phyloP scores from a whole-genome alignment of 2,113 vertebrate species.

The Trinectes maculatus region DNA sequence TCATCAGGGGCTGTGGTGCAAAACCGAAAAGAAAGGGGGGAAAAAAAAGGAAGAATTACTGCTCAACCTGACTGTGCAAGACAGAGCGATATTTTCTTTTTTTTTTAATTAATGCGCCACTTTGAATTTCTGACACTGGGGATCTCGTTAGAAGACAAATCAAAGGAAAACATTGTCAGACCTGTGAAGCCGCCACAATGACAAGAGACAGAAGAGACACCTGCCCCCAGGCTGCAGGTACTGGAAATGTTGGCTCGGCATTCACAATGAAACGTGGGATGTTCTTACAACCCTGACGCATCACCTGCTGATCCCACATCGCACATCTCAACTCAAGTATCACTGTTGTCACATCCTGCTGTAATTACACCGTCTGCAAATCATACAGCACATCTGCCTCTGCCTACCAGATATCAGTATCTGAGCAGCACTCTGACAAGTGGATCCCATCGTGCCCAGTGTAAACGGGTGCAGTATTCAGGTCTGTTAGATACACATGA shows the following conservation, averaged over 20 bases:
- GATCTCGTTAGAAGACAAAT: not conserved
- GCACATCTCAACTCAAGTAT: no score
- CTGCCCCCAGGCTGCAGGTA: not conserved
- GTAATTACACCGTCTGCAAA: not conserved
- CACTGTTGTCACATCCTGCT: slow-evolving; percentile 6
- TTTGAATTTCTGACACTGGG: slow-evolving; percentile 2
- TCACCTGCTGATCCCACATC: no score
- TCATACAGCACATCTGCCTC: not conserved
- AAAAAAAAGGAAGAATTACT: no score
- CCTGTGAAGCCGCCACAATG: slow-evolving; percentile 3
- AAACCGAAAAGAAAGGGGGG: slow-evolving; percentile 8
- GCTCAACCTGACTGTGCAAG: not conserved
- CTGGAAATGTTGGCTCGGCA: not conserved
- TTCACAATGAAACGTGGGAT: slow-evolving; percentile 8
- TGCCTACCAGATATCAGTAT: not conserved
- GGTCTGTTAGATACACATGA: no score
- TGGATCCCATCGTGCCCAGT: not conserved
- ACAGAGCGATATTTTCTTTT: not conserved
- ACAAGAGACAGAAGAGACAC: not conserved
- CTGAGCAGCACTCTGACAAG: not conserved
- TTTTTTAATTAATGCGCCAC: not conserved
- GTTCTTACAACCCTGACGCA: no score
- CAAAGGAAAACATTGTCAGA: slow-evolving; percentile 4
- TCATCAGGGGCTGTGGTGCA: not conserved
- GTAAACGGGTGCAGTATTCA: slow-evolving; percentile 18